These are phyloP conservation scores for Acanthurus lineatus DNA, from an alignment of 2,797 vertebrate species.

Conservation along the genomic window DNA sequence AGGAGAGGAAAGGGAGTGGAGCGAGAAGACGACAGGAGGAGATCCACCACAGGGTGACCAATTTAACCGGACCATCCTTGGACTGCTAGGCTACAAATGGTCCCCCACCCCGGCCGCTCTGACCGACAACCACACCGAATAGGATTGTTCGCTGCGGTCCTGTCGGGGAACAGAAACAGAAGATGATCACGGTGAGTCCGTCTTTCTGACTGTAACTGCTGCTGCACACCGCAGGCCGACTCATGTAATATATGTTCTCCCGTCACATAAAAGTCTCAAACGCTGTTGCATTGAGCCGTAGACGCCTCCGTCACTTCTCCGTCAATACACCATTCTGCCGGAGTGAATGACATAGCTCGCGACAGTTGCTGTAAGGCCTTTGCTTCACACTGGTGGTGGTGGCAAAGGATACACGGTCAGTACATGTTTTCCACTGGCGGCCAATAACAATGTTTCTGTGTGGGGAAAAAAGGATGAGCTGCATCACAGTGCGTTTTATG, in stretches of 20 bases:
- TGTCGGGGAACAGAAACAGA: slow-evolving; percentile 61
- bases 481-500: slow-evolving; percentile 47
- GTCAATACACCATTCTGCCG: slow-evolving; percentile 44
- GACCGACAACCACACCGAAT: slow-evolving; percentile 43
- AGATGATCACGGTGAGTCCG: slow-evolving; percentile 84
- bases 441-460: slow-evolving; percentile 58
- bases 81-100: slow-evolving; percentile 58
- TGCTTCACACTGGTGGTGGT: slow-evolving; percentile 38
- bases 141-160: slow-evolving; percentile 64
- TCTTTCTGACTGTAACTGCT: slow-evolving; percentile 48
- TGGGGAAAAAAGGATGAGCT: slow-evolving; percentile 26
- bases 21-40: slow-evolving; percentile 82
- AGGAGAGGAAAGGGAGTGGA: slow-evolving; percentile 83
- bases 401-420: slow-evolving; percentile 57
- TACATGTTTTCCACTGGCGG: slow-evolving; percentile 60
- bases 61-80: slow-evolving; percentile 73
- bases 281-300: slow-evolving; percentile 50
- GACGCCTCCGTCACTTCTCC: slow-evolving; percentile 36
- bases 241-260: slow-evolving; percentile 48
- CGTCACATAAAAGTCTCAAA: slow-evolving; percentile 55
- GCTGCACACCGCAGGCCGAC: slow-evolving; percentile 68
- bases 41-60: slow-evolving; percentile 76
- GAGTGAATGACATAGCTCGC: slow-evolving; percentile 70
- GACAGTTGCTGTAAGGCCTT: slow-evolving; percentile 65
- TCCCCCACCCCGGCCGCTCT: slow-evolving; percentile 64